A percentile compares a stretch with the other conserved stretches of the same genome.
phyloP scores from a whole-genome alignment of 1,140 invertebrate genomes.

The Oedothorax gibbosus region DNA sequence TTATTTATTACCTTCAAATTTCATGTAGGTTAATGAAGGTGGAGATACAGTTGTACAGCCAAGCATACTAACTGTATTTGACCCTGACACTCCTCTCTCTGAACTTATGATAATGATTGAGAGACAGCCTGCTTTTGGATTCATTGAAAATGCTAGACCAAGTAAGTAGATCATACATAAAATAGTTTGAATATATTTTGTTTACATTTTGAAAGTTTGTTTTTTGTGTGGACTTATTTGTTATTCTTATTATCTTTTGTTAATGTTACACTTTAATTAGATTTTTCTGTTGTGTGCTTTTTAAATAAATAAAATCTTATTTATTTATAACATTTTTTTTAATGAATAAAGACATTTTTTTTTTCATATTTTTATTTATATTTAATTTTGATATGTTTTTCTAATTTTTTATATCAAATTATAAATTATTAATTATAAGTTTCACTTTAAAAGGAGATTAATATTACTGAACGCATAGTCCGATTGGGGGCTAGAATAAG shows the following conservation, averaged over 20 bases:
- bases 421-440: too few species aligned
- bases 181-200: too few species aligned
- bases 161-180: constrained; percentile 18
- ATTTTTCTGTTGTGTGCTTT: too few species aligned
- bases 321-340: neutral
- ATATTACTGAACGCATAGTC: too few species aligned
- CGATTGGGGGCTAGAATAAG: too few species aligned
- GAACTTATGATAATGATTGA: constrained; percentile 40
- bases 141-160: constrained; percentile 49
- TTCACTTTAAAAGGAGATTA: too few species aligned
- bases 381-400: too few species aligned
- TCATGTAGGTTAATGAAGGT: constrained; percentile 53
- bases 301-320: too few species aligned
- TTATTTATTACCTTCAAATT: neutral
- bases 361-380: too few species aligned
- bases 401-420: too few species aligned
- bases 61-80: constrained; percentile 41
- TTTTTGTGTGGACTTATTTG: neutral
- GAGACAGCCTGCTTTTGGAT: constrained; percentile 49
- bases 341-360: neutral
- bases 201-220: neutral
- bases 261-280: too few species aligned
- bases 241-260: too few species aligned
- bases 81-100: constrained; percentile 40
- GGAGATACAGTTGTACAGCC: constrained; percentile 37